Evolutionary conservation across 2,797 vertebrate genomes (phyloP), one percentile per base, ranked within the genome.

Genomic region (Decapterus maruadsi): DNA sequence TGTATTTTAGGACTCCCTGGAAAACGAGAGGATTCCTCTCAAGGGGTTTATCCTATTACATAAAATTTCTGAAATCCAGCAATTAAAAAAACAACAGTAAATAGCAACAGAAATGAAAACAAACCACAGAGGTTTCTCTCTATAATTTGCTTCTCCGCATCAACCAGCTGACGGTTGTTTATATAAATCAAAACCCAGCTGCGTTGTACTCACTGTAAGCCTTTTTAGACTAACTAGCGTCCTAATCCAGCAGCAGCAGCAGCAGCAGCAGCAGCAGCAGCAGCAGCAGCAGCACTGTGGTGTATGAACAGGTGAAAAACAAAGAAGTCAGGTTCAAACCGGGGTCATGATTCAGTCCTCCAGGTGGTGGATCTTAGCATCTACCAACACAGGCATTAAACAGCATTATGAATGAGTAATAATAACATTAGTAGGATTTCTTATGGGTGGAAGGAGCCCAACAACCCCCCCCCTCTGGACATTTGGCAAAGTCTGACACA

Each of bases 351-450:
- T 54, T 72, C 9, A 48, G 10, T 60, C 17, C 4, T 56, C 34
- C 61, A 8, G 34, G 19, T 45, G 29, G 31, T 6, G 31, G 31
- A 34, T 34, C 31, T 34, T 34, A 34, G 6, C 4, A 34, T 34
- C 31, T 34, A 34, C 31, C 54, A 56, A 71, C 51, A 45, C 6
- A 54, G 19, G 4, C 55, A 65, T 75, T 54, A 79, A 72, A 61
- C 65, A 34, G 31, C 31, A 34, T 34, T 34, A 80, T 78, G 78
- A 72, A 76, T 78, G 66, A 81, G 11, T 40, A 67, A 64, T 8
- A 45, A 38, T 45, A 68, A 56, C 61, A 50, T 62, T 40, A 36
- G 8, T 36, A 53, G 4, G 2, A 10, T 64, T 69, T 12, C 19
- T 61, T 20, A n/a, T 10, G 17, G 43, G 51, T 48, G 9, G n/a